These are phyloP conservation scores for Tyrannus savana DNA, from an alignment of 2,113 vertebrate genomes.

Conservation along the genomic window DNA sequence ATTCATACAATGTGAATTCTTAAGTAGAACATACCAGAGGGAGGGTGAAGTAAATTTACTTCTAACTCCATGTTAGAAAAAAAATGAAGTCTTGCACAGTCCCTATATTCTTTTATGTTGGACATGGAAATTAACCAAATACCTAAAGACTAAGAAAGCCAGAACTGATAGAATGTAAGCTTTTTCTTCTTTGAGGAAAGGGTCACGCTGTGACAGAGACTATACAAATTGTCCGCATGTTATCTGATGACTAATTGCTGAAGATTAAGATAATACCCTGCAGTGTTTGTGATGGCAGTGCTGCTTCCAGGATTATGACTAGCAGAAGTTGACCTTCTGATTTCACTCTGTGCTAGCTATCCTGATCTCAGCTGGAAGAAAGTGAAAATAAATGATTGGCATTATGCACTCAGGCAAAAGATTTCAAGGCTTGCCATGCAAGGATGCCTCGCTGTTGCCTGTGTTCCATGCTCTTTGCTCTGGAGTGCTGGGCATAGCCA, in stretches of 20 bases:
- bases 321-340: background rate
- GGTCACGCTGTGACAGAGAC: background rate
- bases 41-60: background rate
- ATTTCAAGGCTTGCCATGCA: background rate
- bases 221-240: background rate
- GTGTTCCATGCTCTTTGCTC: background rate
- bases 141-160: background rate
- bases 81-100: background rate
- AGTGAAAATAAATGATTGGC: background rate
- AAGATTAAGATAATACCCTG: background rate
- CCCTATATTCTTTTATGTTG: background rate
- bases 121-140: background rate
- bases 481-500: background rate
- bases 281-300: background rate
- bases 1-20: background rate
- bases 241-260: background rate
- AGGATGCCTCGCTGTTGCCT: background rate
- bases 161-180: accelerated
- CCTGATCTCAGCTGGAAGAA: background rate
- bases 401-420: background rate
- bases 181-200: background rate
- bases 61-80: background rate
- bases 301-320: background rate
- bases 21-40: background rate
- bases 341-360: background rate